phyloP scores from a whole-genome alignment of 2,113 vertebrate genomes.

The Upupa epops region DNA sequence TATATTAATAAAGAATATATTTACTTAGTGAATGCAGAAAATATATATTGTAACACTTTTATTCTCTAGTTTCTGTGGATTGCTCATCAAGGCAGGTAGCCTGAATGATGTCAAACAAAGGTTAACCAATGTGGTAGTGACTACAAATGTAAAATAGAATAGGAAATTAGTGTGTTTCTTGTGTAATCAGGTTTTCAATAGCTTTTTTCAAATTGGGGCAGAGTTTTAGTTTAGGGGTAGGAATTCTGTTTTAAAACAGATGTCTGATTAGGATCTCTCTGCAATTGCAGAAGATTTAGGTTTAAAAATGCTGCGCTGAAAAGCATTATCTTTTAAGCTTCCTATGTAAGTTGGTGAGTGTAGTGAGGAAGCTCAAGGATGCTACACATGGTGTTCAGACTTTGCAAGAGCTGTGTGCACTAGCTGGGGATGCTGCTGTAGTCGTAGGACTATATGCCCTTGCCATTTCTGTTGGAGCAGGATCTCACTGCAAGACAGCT shows the following conservation, averaged over 20 bases:
- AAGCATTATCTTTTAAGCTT: neutral
- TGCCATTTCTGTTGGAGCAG: neutral
- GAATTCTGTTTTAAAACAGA: neutral
- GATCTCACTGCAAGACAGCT: neutral
- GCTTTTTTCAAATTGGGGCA: neutral
- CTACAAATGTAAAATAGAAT: neutral
- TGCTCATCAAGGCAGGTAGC: neutral
- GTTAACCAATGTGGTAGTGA: neutral
- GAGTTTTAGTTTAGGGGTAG: neutral
- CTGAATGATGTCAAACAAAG: neutral
- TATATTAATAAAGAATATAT: neutral
- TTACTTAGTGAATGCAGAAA: neutral
- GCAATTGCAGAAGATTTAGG: neutral
- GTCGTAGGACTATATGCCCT: fast-evolving
- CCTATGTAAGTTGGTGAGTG: fast-evolving
- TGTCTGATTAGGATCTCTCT: neutral
- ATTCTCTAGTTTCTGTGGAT: neutral
- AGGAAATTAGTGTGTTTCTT: neutral
- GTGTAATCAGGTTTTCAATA: neutral
- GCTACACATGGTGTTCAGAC: neutral
- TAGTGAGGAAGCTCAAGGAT: neutral
- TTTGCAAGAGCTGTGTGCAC: neutral
- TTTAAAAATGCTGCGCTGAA: neutral
- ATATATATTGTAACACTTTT: neutral
- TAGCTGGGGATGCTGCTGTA: neutral